Evolutionary conservation across 2,113 vertebrate genomes (phyloP).

Genomic region (Synchiropus splendidus): DNA sequence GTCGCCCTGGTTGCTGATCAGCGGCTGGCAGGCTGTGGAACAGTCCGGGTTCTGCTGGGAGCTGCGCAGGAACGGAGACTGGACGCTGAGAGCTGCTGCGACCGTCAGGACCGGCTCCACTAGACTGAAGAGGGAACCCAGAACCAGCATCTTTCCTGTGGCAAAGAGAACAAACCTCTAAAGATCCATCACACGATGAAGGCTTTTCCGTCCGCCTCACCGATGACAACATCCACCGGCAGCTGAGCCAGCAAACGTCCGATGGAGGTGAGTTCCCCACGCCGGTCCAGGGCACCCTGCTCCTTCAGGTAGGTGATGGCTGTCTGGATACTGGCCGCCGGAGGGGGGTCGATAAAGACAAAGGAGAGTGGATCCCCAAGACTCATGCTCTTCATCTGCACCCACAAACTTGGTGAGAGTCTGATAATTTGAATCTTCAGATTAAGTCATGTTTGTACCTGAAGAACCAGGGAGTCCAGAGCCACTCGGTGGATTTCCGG

Average conservation of each 20-base stretch:
- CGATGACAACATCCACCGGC: slow-evolving; percentile 86
- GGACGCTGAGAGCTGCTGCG: slow-evolving; percentile 77
- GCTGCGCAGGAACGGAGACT: slow-evolving; percentile 77
- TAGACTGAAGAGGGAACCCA: slow-evolving; percentile 77
- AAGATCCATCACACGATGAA: not conserved
- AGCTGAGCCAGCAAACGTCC: slow-evolving; percentile 80
- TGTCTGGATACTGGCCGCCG: slow-evolving; percentile 76
- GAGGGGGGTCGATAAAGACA: slow-evolving; percentile 83
- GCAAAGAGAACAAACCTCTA: slow-evolving; percentile 2
- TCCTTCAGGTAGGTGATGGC: slow-evolving; percentile 78
- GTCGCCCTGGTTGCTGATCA: slow-evolving; percentile 83
- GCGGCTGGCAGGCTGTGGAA: slow-evolving; percentile 59
- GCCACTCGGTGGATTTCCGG: slow-evolving; percentile 87
- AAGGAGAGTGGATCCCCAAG: slow-evolving; percentile 83
- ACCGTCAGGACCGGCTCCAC: slow-evolving; percentile 77
- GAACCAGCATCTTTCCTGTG: slow-evolving; percentile 84
- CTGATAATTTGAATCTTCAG: not conserved
- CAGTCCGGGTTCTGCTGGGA: slow-evolving; percentile 70
- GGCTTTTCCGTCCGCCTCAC: slow-evolving; percentile 44
- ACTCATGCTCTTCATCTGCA: slow-evolving; percentile 87
- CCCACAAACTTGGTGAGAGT: not conserved
- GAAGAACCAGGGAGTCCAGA: slow-evolving; percentile 77
- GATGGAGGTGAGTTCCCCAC: slow-evolving; percentile 72
- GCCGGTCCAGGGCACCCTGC: slow-evolving; percentile 78
- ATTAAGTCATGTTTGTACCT: slow-evolving; percentile 55